These are phyloP conservation scores for pig (Sus scrofa) DNA, from an alignment of 2,113 vertebrate species.

Conservation along the genomic window T2T-Sscrofa CM000817.6:27775501-27776000, in stretches of 20 bases:
- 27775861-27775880: neutral
- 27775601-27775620: neutral
- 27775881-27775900: neutral
- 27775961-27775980: rapidly evolving
- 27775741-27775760: neutral
- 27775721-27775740: neutral
- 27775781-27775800: neutral
- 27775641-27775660: neutral
- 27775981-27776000: neutral
- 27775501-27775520: constrained; percentile 81
- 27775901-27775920: neutral
- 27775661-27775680: neutral
- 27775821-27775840: neutral
- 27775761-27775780: neutral
- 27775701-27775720: neutral
- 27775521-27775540: constrained; percentile 55
- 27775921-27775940: neutral
- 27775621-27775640: neutral
- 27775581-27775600: neutral
- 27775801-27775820: neutral
- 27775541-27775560: constrained; percentile 62
- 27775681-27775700: constrained; percentile 21
- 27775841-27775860: neutral
- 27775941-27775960: neutral
- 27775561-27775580: constrained; percentile 2